A percentile compares a stretch with the other conserved stretches of the same genome.
Evolutionary conservation across 2,888 invertebrate species (phyloP).

Genomic region (Drosophila mimica): DNA sequence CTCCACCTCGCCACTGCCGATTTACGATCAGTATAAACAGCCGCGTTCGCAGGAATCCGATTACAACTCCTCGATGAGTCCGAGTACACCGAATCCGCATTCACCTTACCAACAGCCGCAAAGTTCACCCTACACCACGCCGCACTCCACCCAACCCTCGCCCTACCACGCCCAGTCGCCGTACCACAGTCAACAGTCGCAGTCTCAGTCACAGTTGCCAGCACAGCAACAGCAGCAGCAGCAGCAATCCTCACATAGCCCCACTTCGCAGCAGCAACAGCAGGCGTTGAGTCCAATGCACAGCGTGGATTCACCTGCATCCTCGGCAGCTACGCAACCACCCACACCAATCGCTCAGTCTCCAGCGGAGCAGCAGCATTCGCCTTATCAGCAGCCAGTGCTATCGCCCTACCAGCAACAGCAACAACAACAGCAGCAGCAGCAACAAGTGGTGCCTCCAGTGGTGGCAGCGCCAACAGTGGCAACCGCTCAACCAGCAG

Average conservation of each 20-base stretch:
- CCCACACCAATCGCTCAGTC: slow-evolving; percentile 81
- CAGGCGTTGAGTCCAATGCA: slow-evolving; percentile 80
- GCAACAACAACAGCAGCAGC: slow-evolving; percentile 56
- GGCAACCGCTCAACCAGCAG: slow-evolving; percentile 61
- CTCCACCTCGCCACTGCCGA: slow-evolving; percentile 83
- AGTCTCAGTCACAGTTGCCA: slow-evolving; percentile 57
- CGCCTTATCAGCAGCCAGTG: slow-evolving; percentile 85
- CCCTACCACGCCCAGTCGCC: slow-evolving; percentile 85
- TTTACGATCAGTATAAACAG: slow-evolving; percentile 87
- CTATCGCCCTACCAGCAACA: slow-evolving; percentile 85
- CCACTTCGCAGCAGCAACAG: slow-evolving; percentile 71
- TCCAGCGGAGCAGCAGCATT: slow-evolving; percentile 84
- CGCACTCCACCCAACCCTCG: slow-evolving; percentile 78
- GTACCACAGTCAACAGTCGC: slow-evolving; percentile 75
- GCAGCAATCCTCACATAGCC: slow-evolving; percentile 68
- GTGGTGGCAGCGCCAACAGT: slow-evolving; percentile 83
- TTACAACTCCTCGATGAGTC: slow-evolving; percentile 86
- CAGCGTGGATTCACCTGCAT: slow-evolving; percentile 81
- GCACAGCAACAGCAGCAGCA: slow-evolving; percentile 47
- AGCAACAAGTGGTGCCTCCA: slow-evolving; percentile 56
- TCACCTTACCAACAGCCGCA: slow-evolving; percentile 86
- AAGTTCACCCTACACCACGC: slow-evolving; percentile 85
- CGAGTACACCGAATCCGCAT: slow-evolving; percentile 86
- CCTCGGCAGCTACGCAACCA: slow-evolving; percentile 82
- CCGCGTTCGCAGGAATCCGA: slow-evolving; percentile 86